Conservation (phyloP, 1,140 invertebrate genomes). For the Ylistrum balloti region DNA sequence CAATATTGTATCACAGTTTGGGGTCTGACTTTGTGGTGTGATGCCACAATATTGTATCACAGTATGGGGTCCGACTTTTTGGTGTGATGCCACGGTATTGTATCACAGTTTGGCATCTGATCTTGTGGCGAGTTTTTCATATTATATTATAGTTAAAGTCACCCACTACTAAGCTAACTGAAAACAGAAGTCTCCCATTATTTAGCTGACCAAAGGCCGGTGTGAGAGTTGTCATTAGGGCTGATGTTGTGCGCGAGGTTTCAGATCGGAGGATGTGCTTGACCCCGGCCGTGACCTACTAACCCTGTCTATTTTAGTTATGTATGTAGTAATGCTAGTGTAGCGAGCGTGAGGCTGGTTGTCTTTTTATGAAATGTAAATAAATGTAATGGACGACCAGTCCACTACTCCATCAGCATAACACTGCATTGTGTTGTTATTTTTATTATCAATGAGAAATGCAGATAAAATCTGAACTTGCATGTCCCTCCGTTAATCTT, state of each 20-base stretch:
- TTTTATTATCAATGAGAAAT: not conserved
- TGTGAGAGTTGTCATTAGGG: not conserved
- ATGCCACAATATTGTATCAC: too few species aligned
- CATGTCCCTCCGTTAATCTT: too few species aligned
- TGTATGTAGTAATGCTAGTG: slow-evolving; percentile 15
- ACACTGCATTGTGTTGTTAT: not conserved
- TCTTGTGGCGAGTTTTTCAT: too few species aligned
- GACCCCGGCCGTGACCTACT: slow-evolving; percentile 2
- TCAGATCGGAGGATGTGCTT: slow-evolving; percentile 37
- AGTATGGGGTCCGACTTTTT: too few species aligned
- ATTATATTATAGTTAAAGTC: too few species aligned
- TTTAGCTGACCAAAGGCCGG: not conserved
- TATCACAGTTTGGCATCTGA: not conserved
- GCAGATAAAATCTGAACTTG: too few species aligned
- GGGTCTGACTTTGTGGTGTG: not conserved
- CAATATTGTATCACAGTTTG: not conserved
- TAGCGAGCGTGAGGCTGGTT: slow-evolving; percentile 55
- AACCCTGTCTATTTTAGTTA: slow-evolving; percentile 35
- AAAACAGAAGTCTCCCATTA: too few species aligned
- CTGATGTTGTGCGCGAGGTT: not conserved
- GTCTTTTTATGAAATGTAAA: slow-evolving; percentile 66
- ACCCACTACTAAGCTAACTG: too few species aligned
- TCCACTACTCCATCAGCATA: slow-evolving; percentile 50
- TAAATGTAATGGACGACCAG: slow-evolving; percentile 61
- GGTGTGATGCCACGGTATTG: not conserved